These are phyloP conservation scores for Phytoseiulus persimilis DNA, from an alignment of 2,888 invertebrate genomes.

Conservation along the genomic window DNA sequence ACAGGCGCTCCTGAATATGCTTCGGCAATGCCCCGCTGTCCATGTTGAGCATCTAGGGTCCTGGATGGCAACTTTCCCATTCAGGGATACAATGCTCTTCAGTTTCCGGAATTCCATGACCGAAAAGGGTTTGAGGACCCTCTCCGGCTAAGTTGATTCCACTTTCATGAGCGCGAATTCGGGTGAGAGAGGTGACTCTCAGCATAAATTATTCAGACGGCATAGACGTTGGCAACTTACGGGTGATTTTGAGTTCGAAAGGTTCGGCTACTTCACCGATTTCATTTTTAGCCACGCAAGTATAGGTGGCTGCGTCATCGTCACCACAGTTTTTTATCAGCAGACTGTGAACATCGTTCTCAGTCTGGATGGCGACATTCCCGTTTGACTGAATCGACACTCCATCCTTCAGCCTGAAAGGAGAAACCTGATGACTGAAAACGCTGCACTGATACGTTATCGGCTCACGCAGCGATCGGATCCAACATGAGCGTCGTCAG, in stretches of 20 bases:
- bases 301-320: conserved; percentile 48
- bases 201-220: too few relatives aligned
- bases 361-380: conserved; percentile 61
- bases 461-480: too few relatives aligned
- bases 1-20: too few relatives aligned
- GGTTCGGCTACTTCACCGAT: conserved; percentile 48
- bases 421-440: background rate
- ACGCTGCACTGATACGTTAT: too few relatives aligned
- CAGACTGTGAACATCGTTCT: conserved; percentile 70
- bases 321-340: conserved; percentile 57
- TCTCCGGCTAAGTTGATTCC: background rate
- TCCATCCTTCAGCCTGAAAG: conserved; percentile 41
- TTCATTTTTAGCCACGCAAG: conserved; percentile 49
- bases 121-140: background rate
- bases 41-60: background rate
- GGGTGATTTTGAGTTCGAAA: conserved; percentile 41
- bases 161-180: background rate
- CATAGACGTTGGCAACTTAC: too few relatives aligned
- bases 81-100: background rate
- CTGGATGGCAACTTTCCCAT: background rate
- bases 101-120: conserved; percentile 8
- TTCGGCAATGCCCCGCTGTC: background rate
- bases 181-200: too few relatives aligned
- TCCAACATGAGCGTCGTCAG: too few relatives aligned
- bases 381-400: conserved; percentile 58